phyloP scores from a whole-genome alignment of 2,113 vertebrate species.

The Erinaceus europaeus region DNA sequence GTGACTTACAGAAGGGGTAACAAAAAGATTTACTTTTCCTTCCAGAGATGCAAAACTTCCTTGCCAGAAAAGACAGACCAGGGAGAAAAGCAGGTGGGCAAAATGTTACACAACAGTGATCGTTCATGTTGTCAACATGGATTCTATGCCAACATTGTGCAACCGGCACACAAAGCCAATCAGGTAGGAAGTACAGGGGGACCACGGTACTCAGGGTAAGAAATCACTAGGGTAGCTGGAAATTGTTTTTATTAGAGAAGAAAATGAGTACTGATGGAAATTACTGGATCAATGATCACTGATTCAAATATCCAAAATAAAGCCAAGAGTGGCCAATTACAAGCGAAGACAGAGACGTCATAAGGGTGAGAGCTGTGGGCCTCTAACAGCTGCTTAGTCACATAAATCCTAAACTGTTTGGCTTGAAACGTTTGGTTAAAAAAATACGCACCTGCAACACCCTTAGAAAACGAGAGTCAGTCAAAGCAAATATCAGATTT shows the following conservation, averaged over 20 bases:
- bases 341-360: background rate
- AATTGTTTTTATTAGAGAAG: background rate
- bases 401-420: background rate
- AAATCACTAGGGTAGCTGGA: background rate
- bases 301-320: background rate
- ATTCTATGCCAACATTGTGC: background rate
- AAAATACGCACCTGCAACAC: no score
- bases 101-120: constrained; percentile 17
- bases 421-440: background rate
- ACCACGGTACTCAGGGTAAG: background rate
- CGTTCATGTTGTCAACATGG: constrained; percentile 16
- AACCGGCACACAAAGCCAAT: background rate
- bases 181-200: background rate
- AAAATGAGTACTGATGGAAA: background rate
- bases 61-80: background rate
- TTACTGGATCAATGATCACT: background rate
- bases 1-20: background rate
- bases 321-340: background rate
- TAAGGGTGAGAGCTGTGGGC: background rate
- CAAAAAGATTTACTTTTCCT: constrained; percentile 3
- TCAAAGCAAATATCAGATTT: background rate
- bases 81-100: background rate
- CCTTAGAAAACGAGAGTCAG: background rate
- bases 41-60: background rate
- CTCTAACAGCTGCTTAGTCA: background rate